Base-by-base conservation (phyloP, 2,888 invertebrate genomes). In the Amphipoea lucens region DNA sequence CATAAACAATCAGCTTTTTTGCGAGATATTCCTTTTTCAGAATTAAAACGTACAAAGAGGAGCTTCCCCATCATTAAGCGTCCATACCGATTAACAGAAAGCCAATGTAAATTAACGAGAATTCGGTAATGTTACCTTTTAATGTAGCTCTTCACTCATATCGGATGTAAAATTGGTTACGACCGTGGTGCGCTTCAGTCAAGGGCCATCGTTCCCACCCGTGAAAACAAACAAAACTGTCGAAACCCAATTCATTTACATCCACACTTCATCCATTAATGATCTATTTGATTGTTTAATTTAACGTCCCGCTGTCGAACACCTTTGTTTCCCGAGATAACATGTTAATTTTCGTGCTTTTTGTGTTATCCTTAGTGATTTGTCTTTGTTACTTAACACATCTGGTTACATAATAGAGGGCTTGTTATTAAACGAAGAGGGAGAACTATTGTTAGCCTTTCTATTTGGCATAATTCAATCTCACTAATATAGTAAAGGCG, bases 191-290 rank as follows among this genome's bases (percentile, higher is more conserved):
- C 77, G 83, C 90, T 81, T 84, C 88, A 89, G 87, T 88, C 88
- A 86, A 91, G 91, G 73, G 87, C 88, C 87, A 90, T 89, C 88
- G 81, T 81, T 75, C 87, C 45, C 84, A 82, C 77, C 80, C 86
- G 88, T 90, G 88, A 87, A 90, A 91, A 92, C 91, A 93, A 93
- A 93, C 92, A 92, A 86, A 88, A 91, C 90, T 90, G 89, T 89
- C 89, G 89, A 90, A 91, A 92, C 89, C 90, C 92, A 92, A 92
- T 93, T 92, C 92, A 94, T 94, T 94, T 92, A 91, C 92, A 92
- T 91, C 89, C 89, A 86, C 91, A 90, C 91, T 92, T 90, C 89
- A 91, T 91, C 87, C 90, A 88, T 90, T 92, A 91, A 91, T 90
- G 88, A 92, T 89, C 89, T 89, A 89, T 91, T 90, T 90, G 89